A percentile compares a stretch with the other conserved stretches of the same genome.
Evolutionary conservation across 2,113 vertebrate genomes (phyloP).

Genomic region (Sinocyclocheilus maitianheensis): DNA sequence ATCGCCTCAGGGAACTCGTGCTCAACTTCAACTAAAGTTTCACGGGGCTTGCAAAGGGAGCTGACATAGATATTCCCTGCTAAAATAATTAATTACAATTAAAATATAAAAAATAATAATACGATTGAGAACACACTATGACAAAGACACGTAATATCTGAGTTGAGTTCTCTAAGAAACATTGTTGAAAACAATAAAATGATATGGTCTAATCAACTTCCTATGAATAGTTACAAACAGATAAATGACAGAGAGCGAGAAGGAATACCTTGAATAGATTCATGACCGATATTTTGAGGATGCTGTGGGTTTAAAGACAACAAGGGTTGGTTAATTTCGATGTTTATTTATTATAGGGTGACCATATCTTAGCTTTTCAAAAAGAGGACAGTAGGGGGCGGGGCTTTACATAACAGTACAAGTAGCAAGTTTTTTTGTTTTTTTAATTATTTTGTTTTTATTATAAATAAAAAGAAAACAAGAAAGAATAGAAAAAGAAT

Average conservation of each 20-base stretch:
- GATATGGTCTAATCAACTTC: background rate
- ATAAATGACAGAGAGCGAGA: background rate
- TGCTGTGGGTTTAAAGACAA: background rate
- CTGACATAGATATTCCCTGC: background rate
- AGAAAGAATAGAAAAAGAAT: too few relatives aligned
- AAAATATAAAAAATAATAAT: too few relatives aligned
- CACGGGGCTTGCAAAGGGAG: background rate
- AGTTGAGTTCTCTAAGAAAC: background rate
- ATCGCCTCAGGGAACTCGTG: conserved; percentile 17
- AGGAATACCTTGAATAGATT: background rate
- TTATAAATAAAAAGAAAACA: too few relatives aligned
- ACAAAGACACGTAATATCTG: background rate
- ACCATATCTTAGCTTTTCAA: too few relatives aligned
- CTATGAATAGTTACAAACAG: background rate
- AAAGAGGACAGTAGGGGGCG: too few relatives aligned
- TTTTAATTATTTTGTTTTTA: too few relatives aligned
- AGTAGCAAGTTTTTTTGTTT: too few relatives aligned
- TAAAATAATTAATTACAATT: background rate
- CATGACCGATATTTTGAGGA: background rate
- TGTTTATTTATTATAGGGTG: background rate
- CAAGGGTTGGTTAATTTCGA: background rate
- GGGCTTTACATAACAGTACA: too few relatives aligned
- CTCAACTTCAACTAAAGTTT: conserved; percentile 11
- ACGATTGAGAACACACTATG: background rate
- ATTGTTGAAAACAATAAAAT: background rate